Base-by-base conservation (phyloP, 2,797 vertebrate genomes). In the Sitta carolinensis region DNA sequence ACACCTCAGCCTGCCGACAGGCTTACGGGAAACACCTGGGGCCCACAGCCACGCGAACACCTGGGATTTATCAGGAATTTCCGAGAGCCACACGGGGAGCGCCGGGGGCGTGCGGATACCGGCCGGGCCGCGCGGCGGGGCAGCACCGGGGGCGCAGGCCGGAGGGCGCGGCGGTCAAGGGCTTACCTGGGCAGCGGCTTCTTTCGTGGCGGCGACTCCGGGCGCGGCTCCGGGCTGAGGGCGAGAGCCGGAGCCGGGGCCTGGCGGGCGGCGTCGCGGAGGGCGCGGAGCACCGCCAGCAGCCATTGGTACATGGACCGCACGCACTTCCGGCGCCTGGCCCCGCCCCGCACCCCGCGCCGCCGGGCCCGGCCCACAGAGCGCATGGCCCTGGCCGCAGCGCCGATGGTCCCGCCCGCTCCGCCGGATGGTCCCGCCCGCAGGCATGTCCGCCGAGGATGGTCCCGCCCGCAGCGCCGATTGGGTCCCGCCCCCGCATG, bases 241-340 rank as follows among this genome's bases (percentile, higher is more conserved):
- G 20, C 8, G 34, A 34, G 50, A 16, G 47, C 58, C 26, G 63
- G 70, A 48, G 25, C 20, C 25, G 83, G 79, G 42, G 51, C 45
- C 29, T 50, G 68, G 78, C 91, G 82, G 38, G 82, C 83, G 47
- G 68, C 68, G 30, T 76, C 38, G 74, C 83, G 10, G 38, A 91
- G 43, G 16, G 69, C 54, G 50, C 92, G 36, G 38, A 84, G 48
- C 23, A 47, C 80, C 75, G 64, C 89, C 43, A 88, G 50, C 84
- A 94, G 80, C 92, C 92, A 91, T 73, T 89, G 80, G 84, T 89
- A 91, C 93, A 94, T 85, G 84, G 81, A 89, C 81, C 81, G 57
- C 59, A 26, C 81, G 79, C n/a, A 63, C 69, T 55, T 51, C 32
- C 55, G 52, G 52, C 30, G 29, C 29, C 18, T 11, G 17, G 50